Conservation (phyloP, 2,888 invertebrate genomes). For the Torymus aiolomorphi region DNA sequence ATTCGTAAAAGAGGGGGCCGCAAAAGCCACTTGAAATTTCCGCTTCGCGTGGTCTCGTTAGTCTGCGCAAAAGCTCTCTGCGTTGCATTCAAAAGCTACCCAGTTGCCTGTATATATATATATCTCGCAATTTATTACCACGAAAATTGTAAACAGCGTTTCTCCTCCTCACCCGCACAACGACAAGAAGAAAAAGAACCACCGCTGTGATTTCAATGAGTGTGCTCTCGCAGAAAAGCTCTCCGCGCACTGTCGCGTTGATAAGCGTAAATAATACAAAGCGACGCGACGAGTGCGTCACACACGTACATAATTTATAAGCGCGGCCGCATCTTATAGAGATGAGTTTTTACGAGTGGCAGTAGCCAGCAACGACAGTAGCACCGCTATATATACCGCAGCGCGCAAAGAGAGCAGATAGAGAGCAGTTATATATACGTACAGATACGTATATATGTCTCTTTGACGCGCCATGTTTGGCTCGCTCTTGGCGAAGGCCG, state of each 20-base stretch:
- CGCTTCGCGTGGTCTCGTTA: background rate
- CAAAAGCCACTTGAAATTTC: slow-evolving; percentile 22
- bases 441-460: background rate
- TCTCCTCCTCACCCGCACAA: too few species aligned
- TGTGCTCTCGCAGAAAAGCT: too few species aligned
- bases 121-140: slow-evolving; percentile 5
- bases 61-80: background rate
- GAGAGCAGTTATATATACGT: background rate
- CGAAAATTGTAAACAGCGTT: slow-evolving; percentile 10
- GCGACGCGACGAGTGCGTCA: background rate
- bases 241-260: too few species aligned
- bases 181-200: too few species aligned
- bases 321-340: background rate
- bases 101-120: too few species aligned
- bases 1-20: slow-evolving; percentile 1
- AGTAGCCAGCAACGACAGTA: too few species aligned
- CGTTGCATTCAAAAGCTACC: background rate
- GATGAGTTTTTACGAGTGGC: background rate
- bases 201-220: too few species aligned
- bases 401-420: background rate
- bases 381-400: too few species aligned
- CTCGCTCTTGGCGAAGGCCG: slow-evolving; percentile 49
- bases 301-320: background rate
- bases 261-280: background rate
- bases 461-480: slow-evolving; percentile 41